phyloP scores from a whole-genome alignment of 2,888 invertebrate species.

The Calameuta filiformis region DNA sequence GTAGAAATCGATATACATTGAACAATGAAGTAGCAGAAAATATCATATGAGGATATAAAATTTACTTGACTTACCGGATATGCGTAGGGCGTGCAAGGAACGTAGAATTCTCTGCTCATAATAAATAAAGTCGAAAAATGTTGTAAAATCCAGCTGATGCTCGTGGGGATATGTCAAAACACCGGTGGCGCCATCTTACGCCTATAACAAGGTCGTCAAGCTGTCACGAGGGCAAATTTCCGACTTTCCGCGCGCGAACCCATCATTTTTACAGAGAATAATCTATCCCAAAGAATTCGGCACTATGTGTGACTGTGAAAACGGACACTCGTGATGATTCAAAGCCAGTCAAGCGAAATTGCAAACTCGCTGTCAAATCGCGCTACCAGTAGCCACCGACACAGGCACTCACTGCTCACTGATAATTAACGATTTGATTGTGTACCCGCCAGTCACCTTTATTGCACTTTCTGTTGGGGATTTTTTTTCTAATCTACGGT shows the following conservation, averaged over 20 bases:
- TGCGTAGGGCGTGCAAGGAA: constrained; percentile 62
- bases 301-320: background rate
- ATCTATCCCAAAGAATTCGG: background rate
- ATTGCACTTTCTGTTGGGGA: too few species aligned
- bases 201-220: constrained; percentile 48
- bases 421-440: background rate
- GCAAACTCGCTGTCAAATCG: constrained; percentile 29
- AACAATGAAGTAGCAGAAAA: too few species aligned
- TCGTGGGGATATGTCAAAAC: constrained; percentile 57
- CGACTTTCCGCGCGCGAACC: constrained; percentile 11
- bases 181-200: constrained; percentile 61
- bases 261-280: background rate
- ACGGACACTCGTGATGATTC: background rate
- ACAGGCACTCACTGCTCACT: background rate
- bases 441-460: background rate
- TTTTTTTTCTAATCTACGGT: too few species aligned
- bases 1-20: too few species aligned
- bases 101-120: constrained; percentile 65
- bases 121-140: constrained; percentile 35
- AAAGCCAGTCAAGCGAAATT: background rate
- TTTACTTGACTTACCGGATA: constrained; percentile 56
- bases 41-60: too few species aligned
- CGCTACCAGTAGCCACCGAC: background rate
- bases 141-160: constrained; percentile 56
- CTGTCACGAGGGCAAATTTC: constrained; percentile 55